Base-by-base conservation (phyloP, 2,888 invertebrate genomes). In the Biston stratarius region DNA sequence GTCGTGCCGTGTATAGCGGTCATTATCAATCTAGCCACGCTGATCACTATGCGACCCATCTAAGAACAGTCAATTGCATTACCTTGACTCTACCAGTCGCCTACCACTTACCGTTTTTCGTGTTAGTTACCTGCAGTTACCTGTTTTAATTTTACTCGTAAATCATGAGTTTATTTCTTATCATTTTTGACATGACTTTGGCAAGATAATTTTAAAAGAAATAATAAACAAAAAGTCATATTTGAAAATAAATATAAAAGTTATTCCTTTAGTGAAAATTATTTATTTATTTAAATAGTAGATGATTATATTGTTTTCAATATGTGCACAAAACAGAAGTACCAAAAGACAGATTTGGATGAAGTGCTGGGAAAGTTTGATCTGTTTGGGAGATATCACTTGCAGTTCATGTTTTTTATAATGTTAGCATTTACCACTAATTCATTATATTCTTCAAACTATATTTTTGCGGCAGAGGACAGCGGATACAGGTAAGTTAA, bases 391-490 rank as follows among this genome's bases (percentile, higher is more conserved):
- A 91, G 89, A 51, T 96, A 95, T 81, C 96, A 96, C 79, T 74
- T 91, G 24, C 83, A 92, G 24, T 89, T 95, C 49, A 95, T 95
- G 77, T 12, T 88, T 57, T 81, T 95, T 47, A 88, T 96, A 63
- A 94, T 94, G 67, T 74, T 96, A 66, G 95, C 95, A 0, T 91
- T 95, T 73, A 83, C 95, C 69, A 94, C 96, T 70, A 95, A 95
- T 58, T 92, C 95, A 8, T 90, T 95, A 44, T 95, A 94, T 80
- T 91, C 93, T n/a, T 90, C 95, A 24, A 95, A 95, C 12, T 96
- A 95, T 79, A 94, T 96, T 42, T 96, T 96, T 78, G 95, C 96
- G 0, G 95, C 95, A 1, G 94, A 94, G 73, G 94, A 95, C 78
- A 86, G 95, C 44, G 87, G 89, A 59, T 95, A 96, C 89, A 95